Evolutionary conservation across 2,113 vertebrate genomes (phyloP).

Genomic region (Nesogale talazaci): DNA sequence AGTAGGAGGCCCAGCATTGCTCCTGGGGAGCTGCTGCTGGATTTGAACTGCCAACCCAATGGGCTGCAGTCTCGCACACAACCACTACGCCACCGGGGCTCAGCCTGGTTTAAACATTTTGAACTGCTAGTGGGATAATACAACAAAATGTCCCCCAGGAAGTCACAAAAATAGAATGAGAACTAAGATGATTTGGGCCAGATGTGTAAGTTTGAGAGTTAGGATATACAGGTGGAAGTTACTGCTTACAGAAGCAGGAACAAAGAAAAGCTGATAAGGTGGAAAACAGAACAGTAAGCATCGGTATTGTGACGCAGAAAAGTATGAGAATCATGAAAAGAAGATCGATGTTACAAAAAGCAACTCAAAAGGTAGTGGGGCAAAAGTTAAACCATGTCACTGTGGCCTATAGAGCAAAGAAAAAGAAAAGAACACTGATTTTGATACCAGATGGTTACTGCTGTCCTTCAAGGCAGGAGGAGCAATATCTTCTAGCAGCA

Average conservation of each 20-base stretch:
- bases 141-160: constrained; percentile 2
- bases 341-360: constrained; percentile 6
- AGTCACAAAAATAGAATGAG: neutral
- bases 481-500: neutral
- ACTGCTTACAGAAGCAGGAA: constrained; percentile 28
- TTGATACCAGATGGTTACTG: neutral
- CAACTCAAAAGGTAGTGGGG: neutral
- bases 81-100: too few species aligned
- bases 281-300: neutral
- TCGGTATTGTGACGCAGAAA: constrained; percentile 15
- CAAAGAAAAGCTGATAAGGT: constrained; percentile 1
- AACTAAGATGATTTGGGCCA: constrained; percentile 30
- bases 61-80: too few species aligned
- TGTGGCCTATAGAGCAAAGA: neutral
- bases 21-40: too few species aligned
- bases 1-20: too few species aligned
- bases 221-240: neutral
- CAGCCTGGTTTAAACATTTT: constrained; percentile 2
- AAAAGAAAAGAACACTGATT: neutral
- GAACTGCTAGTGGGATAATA: neutral
- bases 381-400: neutral
- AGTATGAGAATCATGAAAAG: constrained; percentile 10
- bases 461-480: neutral
- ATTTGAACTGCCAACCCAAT: too few species aligned
- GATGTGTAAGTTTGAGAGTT: neutral